Base-by-base conservation (phyloP, 2,113 vertebrate genomes). In the Eclectus roratus region DNA sequence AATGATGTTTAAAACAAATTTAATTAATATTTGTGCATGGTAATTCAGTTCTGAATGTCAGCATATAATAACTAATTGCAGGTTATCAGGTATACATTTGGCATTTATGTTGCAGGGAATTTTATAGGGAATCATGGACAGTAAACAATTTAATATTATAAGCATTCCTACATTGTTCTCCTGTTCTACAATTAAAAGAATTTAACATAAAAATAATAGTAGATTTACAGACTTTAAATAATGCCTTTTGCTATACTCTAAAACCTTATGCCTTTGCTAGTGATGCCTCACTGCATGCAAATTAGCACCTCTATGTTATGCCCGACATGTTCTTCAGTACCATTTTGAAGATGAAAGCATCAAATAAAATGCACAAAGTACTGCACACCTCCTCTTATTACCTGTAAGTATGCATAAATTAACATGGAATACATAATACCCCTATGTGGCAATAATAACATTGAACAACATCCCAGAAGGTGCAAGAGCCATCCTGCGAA, bases 1-100 rank as follows among this genome's bases (percentile, higher is more conserved):
- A 94, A 60, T 52, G 65, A 68, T 49, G 27, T 94, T 94, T 82
- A 77, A 96, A 97, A 44, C 21, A 91, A 76, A 78, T 37, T 56
- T 92, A 78, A 63, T 66, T 97, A 56, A 82, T 52, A 35, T 76
- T 68, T 90, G 76, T 61, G 49, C 17, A 39, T 69, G 44, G 90
- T 93, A 85, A 87, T 63, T 70, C 60, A 91, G 58, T 63, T 87
- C 37, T 89, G 74, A 93, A 29, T 85, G 91, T 89, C 85, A 96
- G 66, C n/a, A 53, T 56, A 73, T 33, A 88, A 84, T 25, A 89
- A 73, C 27, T 88, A 89, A 92, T 76, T 91, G 63, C 35, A 77
- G 37, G 64, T 78, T 93, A 88, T 86, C 53, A 69, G 23, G 27
- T 89, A 79, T 58, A 74, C 28, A 70, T 69, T 80, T 92, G 78